phyloP scores from a whole-genome alignment of 2,797 vertebrate genomes.

The Loris lydekkerianus region DNA sequence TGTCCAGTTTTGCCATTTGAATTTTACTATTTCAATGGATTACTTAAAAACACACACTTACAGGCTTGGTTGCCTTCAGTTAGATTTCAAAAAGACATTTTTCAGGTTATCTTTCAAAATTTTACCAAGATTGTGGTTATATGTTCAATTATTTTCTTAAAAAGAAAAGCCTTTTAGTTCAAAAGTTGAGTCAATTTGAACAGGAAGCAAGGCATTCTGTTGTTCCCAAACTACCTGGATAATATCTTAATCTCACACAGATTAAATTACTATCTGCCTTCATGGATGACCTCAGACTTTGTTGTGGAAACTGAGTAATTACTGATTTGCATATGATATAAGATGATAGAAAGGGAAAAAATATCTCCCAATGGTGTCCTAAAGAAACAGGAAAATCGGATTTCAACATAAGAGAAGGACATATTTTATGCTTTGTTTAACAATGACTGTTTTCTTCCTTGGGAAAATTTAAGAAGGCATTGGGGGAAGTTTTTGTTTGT shows the following conservation, averaged over 20 bases:
- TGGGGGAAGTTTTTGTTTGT: background rate
- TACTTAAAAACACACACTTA: background rate
- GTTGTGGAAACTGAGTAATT: conserved; percentile 50
- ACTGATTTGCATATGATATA: conserved; percentile 45
- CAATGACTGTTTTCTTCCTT: background rate
- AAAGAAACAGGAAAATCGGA: conserved; percentile 38
- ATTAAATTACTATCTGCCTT: conserved; percentile 61
- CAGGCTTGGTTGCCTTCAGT: background rate
- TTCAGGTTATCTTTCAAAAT: conserved; percentile 49
- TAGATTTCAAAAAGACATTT: background rate
- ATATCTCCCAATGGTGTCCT: background rate
- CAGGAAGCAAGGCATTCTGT: background rate
- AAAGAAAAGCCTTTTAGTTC: background rate
- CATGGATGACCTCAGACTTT: conserved; percentile 5
- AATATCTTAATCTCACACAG: background rate
- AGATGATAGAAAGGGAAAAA: background rate
- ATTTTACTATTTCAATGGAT: conserved; percentile 64
- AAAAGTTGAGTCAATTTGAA: background rate
- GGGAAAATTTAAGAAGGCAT: conserved; percentile 4
- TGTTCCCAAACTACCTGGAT: background rate
- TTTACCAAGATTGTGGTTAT: conserved; percentile 29
- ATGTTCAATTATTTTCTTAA: conserved; percentile 22
- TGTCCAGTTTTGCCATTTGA: conserved; percentile 56
- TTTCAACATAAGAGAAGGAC: background rate
- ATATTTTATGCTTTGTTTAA: background rate